phyloP scores from a whole-genome alignment of 2,797 vertebrate species.

The Gallirallus australis region DNA sequence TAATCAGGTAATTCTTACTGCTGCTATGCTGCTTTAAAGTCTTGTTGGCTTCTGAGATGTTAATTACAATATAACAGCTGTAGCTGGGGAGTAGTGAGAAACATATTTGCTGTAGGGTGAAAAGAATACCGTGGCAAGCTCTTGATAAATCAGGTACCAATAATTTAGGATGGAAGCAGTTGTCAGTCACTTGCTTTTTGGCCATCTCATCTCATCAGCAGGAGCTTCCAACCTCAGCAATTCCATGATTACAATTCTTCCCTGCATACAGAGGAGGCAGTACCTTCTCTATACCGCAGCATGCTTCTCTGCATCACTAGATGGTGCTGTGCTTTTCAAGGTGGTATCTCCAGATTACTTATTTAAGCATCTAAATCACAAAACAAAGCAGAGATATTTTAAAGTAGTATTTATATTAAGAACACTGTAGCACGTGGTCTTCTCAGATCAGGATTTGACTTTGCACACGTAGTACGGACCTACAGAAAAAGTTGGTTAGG shows the following conservation, averaged over 20 bases:
- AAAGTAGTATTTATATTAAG: not conserved
- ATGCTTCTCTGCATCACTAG: constrained; percentile 8
- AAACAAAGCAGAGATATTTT: not conserved
- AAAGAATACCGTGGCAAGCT: not conserved
- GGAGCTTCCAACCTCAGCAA: not conserved
- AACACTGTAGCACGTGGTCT: not conserved
- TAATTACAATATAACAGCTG: not conserved
- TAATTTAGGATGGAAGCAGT: not conserved
- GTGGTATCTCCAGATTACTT: not conserved
- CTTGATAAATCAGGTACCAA: not conserved
- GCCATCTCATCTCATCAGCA: not conserved
- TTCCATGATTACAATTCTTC: not conserved
- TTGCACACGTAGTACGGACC: not conserved
- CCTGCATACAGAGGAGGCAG: not conserved
- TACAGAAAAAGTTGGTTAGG: not conserved
- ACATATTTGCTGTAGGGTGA: not conserved
- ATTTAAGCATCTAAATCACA: not conserved
- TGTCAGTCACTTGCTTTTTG: not conserved
- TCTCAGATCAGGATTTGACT: not conserved
- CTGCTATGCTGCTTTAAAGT: not conserved
- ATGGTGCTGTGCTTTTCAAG: constrained; percentile 39
- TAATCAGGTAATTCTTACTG: constrained; percentile 77
- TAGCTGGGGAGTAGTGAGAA: not conserved
- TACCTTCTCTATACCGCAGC: not conserved
- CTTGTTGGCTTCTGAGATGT: not conserved